These are phyloP conservation scores for Nerophis ophidion DNA, from an alignment of 2,113 vertebrate genomes.

Conservation along the genomic window DNA sequence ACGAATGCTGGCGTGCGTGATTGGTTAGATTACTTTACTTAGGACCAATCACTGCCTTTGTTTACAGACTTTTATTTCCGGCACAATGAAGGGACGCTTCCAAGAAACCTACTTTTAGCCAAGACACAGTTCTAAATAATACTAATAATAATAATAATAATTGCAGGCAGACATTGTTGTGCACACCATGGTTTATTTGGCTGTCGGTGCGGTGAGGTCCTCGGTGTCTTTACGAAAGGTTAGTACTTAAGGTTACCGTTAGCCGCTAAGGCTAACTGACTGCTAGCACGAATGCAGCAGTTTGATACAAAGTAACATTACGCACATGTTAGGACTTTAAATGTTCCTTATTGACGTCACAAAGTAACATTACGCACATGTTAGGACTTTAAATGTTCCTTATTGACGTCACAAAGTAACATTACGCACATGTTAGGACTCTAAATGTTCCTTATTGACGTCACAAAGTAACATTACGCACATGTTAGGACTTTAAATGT, in stretches of 20 bases:
- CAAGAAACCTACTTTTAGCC: fast-evolving
- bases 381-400: no score
- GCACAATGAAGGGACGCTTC: neutral
- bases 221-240: constrained; percentile 52
- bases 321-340: no score
- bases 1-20: neutral
- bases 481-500: no score
- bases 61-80: constrained; percentile 36
- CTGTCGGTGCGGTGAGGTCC: constrained; percentile 15
- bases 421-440: no score
- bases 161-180: fast-evolving
- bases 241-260: constrained; percentile 14
- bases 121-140: neutral
- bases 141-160: neutral
- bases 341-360: no score
- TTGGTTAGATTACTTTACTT: constrained; percentile 11
- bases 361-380: no score
- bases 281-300: neutral
- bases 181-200: constrained; percentile 32
- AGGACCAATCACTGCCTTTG: constrained; percentile 25
- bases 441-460: no score
- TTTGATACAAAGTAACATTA: no score
- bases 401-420: no score
- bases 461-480: no score
- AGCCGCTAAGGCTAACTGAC: neutral